These are phyloP conservation scores for Sthenelais limicola DNA, from an alignment of 2,888 invertebrate genomes.

Conservation along the genomic window DNA sequence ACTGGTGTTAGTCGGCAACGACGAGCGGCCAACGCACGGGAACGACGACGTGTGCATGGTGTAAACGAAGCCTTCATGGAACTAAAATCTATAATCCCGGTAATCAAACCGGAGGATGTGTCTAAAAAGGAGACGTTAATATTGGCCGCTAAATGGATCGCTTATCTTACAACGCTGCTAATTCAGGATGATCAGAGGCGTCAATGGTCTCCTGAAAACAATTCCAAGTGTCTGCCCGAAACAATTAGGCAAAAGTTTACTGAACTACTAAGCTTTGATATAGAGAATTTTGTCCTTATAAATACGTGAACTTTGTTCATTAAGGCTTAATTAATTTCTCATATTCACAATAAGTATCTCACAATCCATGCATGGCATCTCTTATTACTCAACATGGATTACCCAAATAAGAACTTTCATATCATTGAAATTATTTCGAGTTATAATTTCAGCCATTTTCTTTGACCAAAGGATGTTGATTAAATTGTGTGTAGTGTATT, in stretches of 20 bases:
- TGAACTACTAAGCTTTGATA: slow-evolving; percentile 37
- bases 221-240: slow-evolving; percentile 23
- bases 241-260: slow-evolving; percentile 6
- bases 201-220: slow-evolving; percentile 1
- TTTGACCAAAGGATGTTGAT: too few relatives aligned
- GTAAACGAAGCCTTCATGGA: slow-evolving; percentile 44
- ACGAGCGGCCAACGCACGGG: slow-evolving; percentile 43
- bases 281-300: slow-evolving; percentile 41
- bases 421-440: too few relatives aligned
- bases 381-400: too few relatives aligned
- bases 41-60: slow-evolving; percentile 41
- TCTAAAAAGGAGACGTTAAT: slow-evolving; percentile 43
- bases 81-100: slow-evolving; percentile 34
- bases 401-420: too few relatives aligned
- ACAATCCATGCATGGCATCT: too few relatives aligned
- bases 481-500: too few relatives aligned
- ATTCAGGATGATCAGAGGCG: slow-evolving; percentile 43
- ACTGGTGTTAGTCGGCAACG: slow-evolving; percentile 44
- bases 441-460: too few relatives aligned
- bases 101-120: slow-evolving; percentile 41
- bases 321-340: too few relatives aligned
- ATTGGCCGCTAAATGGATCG: slow-evolving; percentile 45
- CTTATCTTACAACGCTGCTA: slow-evolving; percentile 42
- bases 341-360: too few relatives aligned
- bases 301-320: too few relatives aligned